These are phyloP conservation scores for Leptobrachium leishanense DNA, from an alignment of 2,113 vertebrate genomes.

Conservation along the genomic window DNA sequence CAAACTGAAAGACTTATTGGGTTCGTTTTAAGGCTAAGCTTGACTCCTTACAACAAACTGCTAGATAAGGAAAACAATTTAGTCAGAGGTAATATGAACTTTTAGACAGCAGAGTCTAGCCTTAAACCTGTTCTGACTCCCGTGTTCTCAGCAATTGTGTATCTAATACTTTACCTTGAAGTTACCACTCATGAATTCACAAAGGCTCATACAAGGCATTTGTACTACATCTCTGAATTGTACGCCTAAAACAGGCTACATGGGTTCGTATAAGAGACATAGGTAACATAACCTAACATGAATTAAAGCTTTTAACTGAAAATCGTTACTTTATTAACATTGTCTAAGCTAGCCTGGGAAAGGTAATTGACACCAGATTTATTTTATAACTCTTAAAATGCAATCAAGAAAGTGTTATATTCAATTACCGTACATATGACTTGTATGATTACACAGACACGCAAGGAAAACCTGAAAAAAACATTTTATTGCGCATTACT, in stretches of 20 bases:
- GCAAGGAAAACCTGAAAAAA: too few species aligned
- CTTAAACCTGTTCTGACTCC: conserved; percentile 57
- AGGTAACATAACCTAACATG: too few species aligned
- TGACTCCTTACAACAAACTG: conserved; percentile 62
- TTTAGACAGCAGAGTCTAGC: conserved; percentile 38
- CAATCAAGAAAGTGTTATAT: too few species aligned
- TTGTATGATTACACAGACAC: too few species aligned
- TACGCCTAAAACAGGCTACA: not conserved
- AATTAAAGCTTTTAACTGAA: too few species aligned
- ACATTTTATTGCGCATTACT: too few species aligned
- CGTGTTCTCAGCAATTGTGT: conserved; percentile 45
- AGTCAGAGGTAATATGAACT: conserved; percentile 58
- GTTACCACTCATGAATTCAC: conserved; percentile 26
- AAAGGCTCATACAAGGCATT: conserved; percentile 14
- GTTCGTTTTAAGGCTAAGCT: conserved; percentile 65
- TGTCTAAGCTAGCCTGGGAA: too few species aligned
- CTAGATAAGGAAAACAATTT: conserved; percentile 60
- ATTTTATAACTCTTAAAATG: too few species aligned
- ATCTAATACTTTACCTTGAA: conserved; percentile 23
- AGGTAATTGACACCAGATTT: too few species aligned
- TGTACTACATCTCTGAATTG: not conserved
- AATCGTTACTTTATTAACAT: too few species aligned
- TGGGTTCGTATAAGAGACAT: too few species aligned
- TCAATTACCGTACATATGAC: too few species aligned
- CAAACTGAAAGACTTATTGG: conserved; percentile 69